Evolutionary conservation across 2,113 vertebrate species (phyloP).

Genomic region (Chloropsis cyanopogon): DNA sequence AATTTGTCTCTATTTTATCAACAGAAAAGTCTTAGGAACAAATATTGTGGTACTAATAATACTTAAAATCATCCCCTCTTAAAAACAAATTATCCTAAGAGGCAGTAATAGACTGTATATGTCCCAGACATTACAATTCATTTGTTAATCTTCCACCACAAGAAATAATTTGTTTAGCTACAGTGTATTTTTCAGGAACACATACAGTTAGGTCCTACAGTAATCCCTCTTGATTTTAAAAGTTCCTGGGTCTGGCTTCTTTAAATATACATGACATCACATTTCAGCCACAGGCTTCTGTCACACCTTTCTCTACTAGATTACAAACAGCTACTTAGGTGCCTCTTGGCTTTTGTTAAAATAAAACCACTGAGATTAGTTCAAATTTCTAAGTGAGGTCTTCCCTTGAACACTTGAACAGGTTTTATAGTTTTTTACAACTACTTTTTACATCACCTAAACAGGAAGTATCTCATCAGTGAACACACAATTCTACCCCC

Average conservation of each 20-base stretch:
- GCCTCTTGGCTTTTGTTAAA: neutral
- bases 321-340: neutral
- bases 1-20: neutral
- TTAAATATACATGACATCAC: neutral
- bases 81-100: conserved; percentile 10
- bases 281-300: neutral
- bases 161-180: conserved; percentile 10
- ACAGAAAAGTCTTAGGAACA: neutral
- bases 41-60: neutral
- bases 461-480: neutral
- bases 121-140: neutral
- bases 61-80: neutral
- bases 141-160: neutral
- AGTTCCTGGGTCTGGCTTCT: neutral
- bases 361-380: neutral
- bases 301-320: neutral
- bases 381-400: neutral
- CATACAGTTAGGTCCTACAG: neutral
- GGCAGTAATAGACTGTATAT: neutral
- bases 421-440: neutral
- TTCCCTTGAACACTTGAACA: neutral
- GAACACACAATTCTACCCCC: neutral
- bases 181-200: neutral
- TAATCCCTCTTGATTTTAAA: neutral
- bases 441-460: neutral